A percentile compares a stretch with the other conserved stretches of the same genome.
These are phyloP conservation scores for Xyrichtys novacula DNA, from an alignment of 2,797 vertebrate genomes.

Conservation along the genomic window DNA sequence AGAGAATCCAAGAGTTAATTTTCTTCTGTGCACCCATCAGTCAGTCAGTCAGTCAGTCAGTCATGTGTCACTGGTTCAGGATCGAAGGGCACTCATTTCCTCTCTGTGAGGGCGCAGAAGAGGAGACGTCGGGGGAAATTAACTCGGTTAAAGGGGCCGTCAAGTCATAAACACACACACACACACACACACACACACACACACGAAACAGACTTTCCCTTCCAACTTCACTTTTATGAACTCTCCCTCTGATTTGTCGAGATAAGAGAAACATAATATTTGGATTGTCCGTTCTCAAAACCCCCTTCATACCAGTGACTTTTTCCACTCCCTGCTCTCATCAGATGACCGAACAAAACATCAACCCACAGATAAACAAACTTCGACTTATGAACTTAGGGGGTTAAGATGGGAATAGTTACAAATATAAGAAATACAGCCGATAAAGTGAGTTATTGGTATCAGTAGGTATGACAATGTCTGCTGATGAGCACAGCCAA, in stretches of 20 bases:
- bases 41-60: constrained; percentile 43
- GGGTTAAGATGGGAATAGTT: no score
- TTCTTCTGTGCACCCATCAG: constrained; percentile 28
- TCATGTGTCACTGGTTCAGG: constrained; percentile 51
- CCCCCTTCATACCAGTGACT: background rate
- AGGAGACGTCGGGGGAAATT: constrained; percentile 55
- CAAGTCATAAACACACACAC: background rate
- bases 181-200: background rate
- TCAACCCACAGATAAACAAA: no score
- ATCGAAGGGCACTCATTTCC: constrained; percentile 42
- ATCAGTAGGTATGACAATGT: no score
- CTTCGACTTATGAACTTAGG: no score
- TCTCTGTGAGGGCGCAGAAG: constrained; percentile 27
- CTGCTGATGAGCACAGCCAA: no score
- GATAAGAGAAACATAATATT: background rate
- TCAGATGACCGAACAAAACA: background rate
- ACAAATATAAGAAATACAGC: no score
- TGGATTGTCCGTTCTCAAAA: background rate
- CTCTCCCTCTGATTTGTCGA: background rate
- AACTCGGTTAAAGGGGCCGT: constrained; percentile 38
- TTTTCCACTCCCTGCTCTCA: constrained; percentile 8
- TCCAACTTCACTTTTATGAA: constrained; percentile 1
- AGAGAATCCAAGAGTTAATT: constrained; percentile 15
- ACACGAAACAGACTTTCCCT: no score
- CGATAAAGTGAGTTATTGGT: no score